Base-by-base conservation (phyloP, 2,797 vertebrate species). In the Danio choprae region DNA sequence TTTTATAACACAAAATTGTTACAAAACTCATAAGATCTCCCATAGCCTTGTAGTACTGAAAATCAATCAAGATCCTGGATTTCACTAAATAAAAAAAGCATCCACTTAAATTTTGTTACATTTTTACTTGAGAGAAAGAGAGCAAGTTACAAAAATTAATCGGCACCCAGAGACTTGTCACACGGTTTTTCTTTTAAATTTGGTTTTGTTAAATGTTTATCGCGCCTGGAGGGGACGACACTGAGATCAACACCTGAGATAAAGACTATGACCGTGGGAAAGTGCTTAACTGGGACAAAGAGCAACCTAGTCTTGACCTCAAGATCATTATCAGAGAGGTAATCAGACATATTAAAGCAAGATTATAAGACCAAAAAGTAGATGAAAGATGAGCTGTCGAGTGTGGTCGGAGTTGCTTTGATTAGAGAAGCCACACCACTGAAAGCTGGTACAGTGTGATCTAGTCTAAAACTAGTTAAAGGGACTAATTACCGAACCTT, bases 401-500 rank as follows among this genome's bases (percentile, higher is more conserved):
- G 36, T 22, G 36, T 20, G 36, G 46, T 63, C 11, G 5, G 13
- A 36, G n/a, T 51, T 20, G n/a, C 46, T 15, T 0, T 40, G 16
- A 36, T 48, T 50, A 18, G 18, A 40, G 58, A 51, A 40, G n/a
- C 58, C 43, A 51, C 20, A 74, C 2, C 7, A 48, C 43, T 60
- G 55, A 11, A 59, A 60, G 10, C 6, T 46, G 41, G 22, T 59
- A 48, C 15, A 55, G n/a, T 38, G 44, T 9, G 13, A 41, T 75
- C 18, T 55, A 8, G 62, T 44, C 15, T 46, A 18, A 55, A 44
- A 36, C 15, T 77, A 48, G 7, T 60, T 59, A n/a, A 78, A 11
- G n/a, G 65, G 43, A 40, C 76, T 3, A 16, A 60, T 78, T 59
- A 69, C n/a, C 0, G 29, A 78, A 50, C 55, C 64, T 48, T 78